phyloP scores from a whole-genome alignment of 1,140 invertebrate species.

The Camponotus pennsylvanicus region DNA sequence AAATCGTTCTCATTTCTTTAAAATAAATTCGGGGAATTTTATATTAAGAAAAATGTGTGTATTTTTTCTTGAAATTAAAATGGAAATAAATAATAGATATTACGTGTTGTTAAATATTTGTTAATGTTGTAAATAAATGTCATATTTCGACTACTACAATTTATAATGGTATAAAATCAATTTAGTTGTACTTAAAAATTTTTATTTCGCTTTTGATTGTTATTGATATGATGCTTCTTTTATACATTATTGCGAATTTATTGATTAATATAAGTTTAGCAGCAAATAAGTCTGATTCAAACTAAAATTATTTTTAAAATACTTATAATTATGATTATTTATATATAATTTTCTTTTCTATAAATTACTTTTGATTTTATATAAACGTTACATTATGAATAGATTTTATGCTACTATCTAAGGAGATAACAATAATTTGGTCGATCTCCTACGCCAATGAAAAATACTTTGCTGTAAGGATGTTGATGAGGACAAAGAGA shows the following conservation, averaged over 20 bases:
- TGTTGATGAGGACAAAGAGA: conserved; percentile 76
- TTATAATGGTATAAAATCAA: not conserved
- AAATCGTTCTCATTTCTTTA: conserved; percentile 45
- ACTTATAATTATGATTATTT: not conserved
- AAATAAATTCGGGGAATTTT: not conserved
- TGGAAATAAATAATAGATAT: not conserved
- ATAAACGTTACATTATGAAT: not conserved
- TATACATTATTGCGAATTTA: not conserved
- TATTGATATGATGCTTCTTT: not conserved
- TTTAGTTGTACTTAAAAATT: not conserved
- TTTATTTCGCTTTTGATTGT: not conserved
- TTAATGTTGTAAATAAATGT: not conserved
- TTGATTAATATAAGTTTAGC: not conserved
- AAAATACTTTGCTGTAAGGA: conserved; percentile 72
- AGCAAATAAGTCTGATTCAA: not conserved
- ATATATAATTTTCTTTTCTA: not conserved
- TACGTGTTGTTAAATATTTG: not conserved
- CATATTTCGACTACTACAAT: not conserved
- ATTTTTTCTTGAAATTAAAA: not conserved
- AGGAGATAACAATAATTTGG: not conserved
- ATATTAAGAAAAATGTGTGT: too few species aligned
- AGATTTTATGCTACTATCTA: not conserved
- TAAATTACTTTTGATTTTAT: not conserved
- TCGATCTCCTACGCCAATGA: conserved; percentile 68
- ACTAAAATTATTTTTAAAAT: not conserved